Conservation (phyloP, 2,888 invertebrate genomes). For the Cheilosia soror region DNA sequence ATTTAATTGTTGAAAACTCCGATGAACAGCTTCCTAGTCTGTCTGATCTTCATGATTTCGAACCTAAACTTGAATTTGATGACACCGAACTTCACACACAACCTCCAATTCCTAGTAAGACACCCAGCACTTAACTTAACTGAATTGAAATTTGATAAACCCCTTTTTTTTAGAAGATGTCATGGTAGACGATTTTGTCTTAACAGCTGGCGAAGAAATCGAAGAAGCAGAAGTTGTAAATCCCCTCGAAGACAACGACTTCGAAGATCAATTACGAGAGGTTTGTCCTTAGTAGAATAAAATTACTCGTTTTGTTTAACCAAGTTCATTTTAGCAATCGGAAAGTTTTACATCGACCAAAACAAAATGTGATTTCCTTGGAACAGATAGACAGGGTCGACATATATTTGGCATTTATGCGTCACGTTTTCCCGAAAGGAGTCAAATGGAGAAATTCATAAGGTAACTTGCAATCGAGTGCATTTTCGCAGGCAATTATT, state of each 20-base stretch:
- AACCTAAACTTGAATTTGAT: conserved; percentile 98
- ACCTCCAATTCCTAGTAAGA: conserved; percentile 88
- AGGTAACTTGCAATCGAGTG: conserved; percentile 76
- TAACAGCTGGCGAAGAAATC: conserved; percentile 80
- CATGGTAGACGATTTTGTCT: conserved; percentile 82
- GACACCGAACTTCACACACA: conserved; percentile 93
- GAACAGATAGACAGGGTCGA: conserved; percentile 90
- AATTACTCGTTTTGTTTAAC: background rate
- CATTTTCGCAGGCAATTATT: background rate
- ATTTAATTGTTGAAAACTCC: conserved; percentile 84
- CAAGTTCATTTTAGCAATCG: conserved; percentile 69
- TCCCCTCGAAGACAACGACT: conserved; percentile 82
- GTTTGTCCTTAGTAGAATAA: conserved; percentile 59
- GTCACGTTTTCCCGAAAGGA: conserved; percentile 91
- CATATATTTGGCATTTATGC: conserved; percentile 98
- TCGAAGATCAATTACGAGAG: conserved; percentile 82
- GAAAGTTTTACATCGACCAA: conserved; percentile 78
- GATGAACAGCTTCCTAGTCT: conserved; percentile 94
- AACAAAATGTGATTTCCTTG: conserved; percentile 86
- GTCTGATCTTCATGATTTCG: conserved; percentile 96
- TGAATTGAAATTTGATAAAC: background rate
- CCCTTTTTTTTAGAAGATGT: conserved; percentile 80
- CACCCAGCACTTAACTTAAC: background rate
- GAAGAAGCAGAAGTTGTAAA: conserved; percentile 80
- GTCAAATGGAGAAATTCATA: conserved; percentile 85